Evolutionary conservation across 2,888 invertebrate genomes (phyloP), one percentile per base, ranked within the genome.

Genomic region (Aleiodes alternator): DNA sequence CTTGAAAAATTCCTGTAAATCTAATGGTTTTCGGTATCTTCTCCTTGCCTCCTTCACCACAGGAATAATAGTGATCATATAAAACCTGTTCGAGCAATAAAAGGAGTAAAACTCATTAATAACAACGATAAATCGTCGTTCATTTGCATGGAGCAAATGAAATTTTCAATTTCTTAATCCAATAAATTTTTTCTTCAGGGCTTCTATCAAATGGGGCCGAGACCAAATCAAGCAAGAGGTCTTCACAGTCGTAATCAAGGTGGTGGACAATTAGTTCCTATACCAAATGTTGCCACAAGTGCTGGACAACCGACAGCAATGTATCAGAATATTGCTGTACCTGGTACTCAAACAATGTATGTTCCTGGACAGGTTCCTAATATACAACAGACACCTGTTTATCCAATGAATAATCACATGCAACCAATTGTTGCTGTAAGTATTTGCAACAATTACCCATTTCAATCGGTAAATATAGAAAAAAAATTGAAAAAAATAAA

Each of bases 221-320:
- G 89, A 77, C 84, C 84, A 3, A 87, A 87, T 75, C 87, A 85
- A 66, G 82, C 85, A 23, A 83, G 88, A 75, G 83, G 83, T 75
- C 79, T 88, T 73, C 89, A 89, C 75, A 84, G 89, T 78, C 82
- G 82, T 55, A 84, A 83, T 68, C 88, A 87, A 74, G 85, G 85
- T 3, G 82, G 84, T 9, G 83, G 81, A 51, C 85, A 86, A 76
- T 85, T 86, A 34, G 86, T 88, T 8, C 85, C 85, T 23, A 85
- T 88, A 75, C 82, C 85, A 76, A 82, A 85, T 9, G 85, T 86
- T 0, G 84, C 85, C 38, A 84, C 82, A 55, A 84, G 84, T 59
- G 82, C 85, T 55, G 86, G 86, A 57, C 88, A 88, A 70, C 83
- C 87, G 61, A 82, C 86, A 55, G 80, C 87, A 72, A 81, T 85